Base-by-base conservation (phyloP, 2,797 vertebrate genomes). In the Pantherophis alleghaniensis region DNA sequence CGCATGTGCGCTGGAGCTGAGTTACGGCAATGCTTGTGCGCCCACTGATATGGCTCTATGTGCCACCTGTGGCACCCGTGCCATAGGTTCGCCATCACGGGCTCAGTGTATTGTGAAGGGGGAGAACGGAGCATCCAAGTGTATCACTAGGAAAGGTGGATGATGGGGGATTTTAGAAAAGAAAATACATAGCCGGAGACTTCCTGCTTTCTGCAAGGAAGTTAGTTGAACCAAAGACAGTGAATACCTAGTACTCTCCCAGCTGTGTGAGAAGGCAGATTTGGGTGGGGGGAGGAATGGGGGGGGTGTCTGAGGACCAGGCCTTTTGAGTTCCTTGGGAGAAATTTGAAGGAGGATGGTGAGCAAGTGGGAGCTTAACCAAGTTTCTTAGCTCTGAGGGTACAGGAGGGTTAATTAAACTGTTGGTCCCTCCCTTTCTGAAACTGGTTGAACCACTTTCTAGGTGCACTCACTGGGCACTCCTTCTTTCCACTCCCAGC, bases 401-500 rank as follows among this genome's bases (percentile, higher is more conserved):
- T 14, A 91, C 1, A 59, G 59, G 51, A 89, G 90, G 86, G 90
- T 91, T 91, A 89, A 93, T 93, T 32, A 92, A 92, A 69, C 24
- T 86, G 57, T 89, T 61, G 55, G 88, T 92, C 93, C 93, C 95
- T 93, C 92, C 94, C 93, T 79, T 88, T 89, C 88, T 63, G 42
- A 94, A 96, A 96, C 95, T 94, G 89, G 95, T 93, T 88, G 60
- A 93, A 93, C 94, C 18, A 93, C 94, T 96, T 95, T 90, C 59
- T 42, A 90, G 51, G 59, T n/a, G 42, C 57, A 83, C 57, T 89
- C n/a, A 86, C 87, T 69, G 66, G 90, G 47, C 90, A n/a, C 93
- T 91, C 87, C 93, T 93, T 32, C 66, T 95, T 91, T 61, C 87
- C 26, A 61, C 42, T 59, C 57, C 20, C 24, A 87, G n/a, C 57